Conservation (phyloP, 1,140 invertebrate species). For the Parapsyche elsis region DNA sequence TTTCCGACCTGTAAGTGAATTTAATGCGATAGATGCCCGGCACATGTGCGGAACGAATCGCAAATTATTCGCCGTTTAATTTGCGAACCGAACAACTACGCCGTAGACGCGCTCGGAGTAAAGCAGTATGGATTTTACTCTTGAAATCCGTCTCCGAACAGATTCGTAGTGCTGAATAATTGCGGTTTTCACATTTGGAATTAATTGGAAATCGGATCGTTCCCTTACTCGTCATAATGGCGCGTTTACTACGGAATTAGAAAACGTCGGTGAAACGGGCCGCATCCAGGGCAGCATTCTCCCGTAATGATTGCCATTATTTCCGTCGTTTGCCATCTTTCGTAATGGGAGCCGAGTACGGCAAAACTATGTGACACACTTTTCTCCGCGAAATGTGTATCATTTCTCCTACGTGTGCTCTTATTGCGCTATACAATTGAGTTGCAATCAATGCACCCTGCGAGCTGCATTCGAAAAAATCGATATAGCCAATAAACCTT, state of each 20-base stretch:
- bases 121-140: no score
- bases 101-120: no score
- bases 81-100: no score
- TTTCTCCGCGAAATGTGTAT: conserved; percentile 21
- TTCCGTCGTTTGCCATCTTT: conserved; percentile 52
- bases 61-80: not conserved
- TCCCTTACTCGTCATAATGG: not conserved
- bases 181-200: not conserved
- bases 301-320: conserved; percentile 49
- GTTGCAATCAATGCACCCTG: not conserved
- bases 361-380: conserved; percentile 40
- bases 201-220: not conserved
- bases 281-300: conserved; percentile 48
- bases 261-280: conserved; percentile 1
- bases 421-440: not conserved
- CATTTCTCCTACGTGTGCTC: not conserved
- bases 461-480: no score
- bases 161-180: no score
- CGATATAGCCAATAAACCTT: no score
- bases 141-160: no score
- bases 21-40: not conserved
- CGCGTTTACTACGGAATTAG: not conserved
- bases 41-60: not conserved
- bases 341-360: conserved; percentile 36
- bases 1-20: not conserved